These are phyloP conservation scores for Nemotelus pantherinus DNA, from an alignment of 2,888 invertebrate genomes.

Conservation along the genomic window DNA sequence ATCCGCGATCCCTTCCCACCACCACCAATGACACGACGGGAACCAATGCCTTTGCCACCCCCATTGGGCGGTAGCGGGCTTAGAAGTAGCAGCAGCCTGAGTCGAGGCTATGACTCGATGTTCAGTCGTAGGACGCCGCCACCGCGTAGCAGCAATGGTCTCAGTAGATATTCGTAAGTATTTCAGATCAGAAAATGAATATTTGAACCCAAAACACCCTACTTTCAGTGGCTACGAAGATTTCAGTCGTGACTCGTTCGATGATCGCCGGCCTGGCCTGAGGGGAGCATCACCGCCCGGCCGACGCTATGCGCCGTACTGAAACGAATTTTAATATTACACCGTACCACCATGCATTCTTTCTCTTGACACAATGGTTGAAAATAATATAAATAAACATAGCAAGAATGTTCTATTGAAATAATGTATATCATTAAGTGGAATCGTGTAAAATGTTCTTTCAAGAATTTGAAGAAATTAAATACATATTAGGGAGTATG, in stretches of 20 bases:
- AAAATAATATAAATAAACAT: no score
- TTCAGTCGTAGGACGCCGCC: slow-evolving; percentile 86
- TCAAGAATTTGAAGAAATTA: no score
- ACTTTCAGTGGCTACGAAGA: slow-evolving; percentile 81
- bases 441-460: no score
- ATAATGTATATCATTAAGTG: no score
- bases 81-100: slow-evolving; percentile 72
- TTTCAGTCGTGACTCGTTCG: slow-evolving; percentile 88
- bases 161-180: slow-evolving; percentile 63
- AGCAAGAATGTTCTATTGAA: no score
- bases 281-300: slow-evolving; percentile 85
- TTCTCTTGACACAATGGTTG: no score
- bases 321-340: slow-evolving; percentile 63
- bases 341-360: background rate
- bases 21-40: slow-evolving; percentile 78
- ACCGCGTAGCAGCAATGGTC: slow-evolving; percentile 66
- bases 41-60: slow-evolving; percentile 82
- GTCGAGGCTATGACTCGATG: slow-evolving; percentile 76
- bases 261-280: slow-evolving; percentile 77
- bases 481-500: no score
- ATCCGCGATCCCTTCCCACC: slow-evolving; percentile 69
- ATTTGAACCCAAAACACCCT: background rate
- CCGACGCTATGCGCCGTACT: slow-evolving; percentile 88
- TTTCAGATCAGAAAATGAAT: background rate
- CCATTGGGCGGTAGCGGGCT: slow-evolving; percentile 67